Conservation (phyloP, 2,113 vertebrate genomes). For the Pterocles orientalis region DNA sequence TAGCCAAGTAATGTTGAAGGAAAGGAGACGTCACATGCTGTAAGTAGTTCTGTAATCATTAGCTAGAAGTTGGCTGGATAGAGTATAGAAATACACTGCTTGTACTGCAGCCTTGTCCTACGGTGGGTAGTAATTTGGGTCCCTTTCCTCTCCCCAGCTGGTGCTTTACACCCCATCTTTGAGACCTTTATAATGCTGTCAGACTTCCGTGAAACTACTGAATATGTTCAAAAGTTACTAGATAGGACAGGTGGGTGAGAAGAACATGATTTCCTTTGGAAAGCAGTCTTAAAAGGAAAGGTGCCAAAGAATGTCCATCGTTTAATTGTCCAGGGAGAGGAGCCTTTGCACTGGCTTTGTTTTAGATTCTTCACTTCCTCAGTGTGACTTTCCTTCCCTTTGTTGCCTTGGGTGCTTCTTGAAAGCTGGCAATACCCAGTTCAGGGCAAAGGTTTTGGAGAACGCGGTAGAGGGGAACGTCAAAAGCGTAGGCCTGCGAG, state of each 20-base stretch:
- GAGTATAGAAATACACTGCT: neutral
- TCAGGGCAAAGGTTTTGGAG: neutral
- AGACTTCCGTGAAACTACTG: neutral
- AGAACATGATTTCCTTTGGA: neutral
- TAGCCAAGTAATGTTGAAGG: neutral
- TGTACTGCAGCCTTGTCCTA: neutral
- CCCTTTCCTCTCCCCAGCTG: neutral
- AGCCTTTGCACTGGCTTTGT: neutral
- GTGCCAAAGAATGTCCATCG: neutral
- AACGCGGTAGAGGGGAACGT: neutral
- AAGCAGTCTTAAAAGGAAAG: neutral
- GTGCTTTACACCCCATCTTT: neutral
- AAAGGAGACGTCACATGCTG: neutral
- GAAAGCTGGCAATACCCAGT: neutral
- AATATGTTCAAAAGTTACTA: neutral
- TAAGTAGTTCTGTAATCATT: neutral
- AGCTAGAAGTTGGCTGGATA: neutral
- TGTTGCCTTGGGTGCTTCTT: neutral
- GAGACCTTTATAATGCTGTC: neutral
- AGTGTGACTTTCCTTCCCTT: neutral
- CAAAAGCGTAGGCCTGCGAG: rapidly evolving
- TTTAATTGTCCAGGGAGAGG: neutral
- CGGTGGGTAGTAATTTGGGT: neutral
- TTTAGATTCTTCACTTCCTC: neutral
- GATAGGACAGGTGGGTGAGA: neutral